Base-by-base conservation (phyloP, 2,888 invertebrate species). In the Tiphia femorata region DNA sequence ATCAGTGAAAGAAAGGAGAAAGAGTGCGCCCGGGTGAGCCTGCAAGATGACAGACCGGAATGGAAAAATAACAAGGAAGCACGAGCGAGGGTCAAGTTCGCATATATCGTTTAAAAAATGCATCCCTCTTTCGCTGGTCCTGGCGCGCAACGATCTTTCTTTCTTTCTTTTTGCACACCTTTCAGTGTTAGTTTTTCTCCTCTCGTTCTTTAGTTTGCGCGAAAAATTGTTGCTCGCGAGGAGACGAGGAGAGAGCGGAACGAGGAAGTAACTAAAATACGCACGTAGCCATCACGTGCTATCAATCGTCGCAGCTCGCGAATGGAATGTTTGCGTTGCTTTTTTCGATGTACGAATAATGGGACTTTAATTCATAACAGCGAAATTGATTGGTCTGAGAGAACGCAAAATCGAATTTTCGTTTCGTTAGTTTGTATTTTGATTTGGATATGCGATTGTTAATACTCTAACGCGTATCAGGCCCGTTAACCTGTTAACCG, bases 51-150 rank as follows among this genome's bases (percentile, higher is more conserved):
- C 19, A 30, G 12, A 21, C 12, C 33, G 47, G 7, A 33, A 12
- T n/a, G 43, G 50, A 42, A 37, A 21, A 33, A 14, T 21, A 29
- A 40, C 19, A 29, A 48, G 50, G 35, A 48, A 48, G 54, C 48
- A 55, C 12, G 17, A 35, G 16, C 37, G 59, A 52, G 55, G 67
- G 62, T 70, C 70, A 67, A 69, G 64, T 67, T 67, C 64, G 35
- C 10, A 23, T 53, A 38, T 54, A 58, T 56, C 58, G 41, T 48
- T 46, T 38, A 23, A 52, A 49, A 59, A 67, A 53, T 35, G 47
- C 30, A 6, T 17, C 10, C 10, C 8, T 20, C 44, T 49, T 37
- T 40, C 35, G 33, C 16, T 21, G 12, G 23, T 47, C 5, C 29
- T 29, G 7, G 12, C 16, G 29, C 17, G 44, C 5, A 29, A 51